Evolutionary conservation across 2,888 invertebrate species (phyloP).

Genomic region (Epinotia brunnichana): DNA sequence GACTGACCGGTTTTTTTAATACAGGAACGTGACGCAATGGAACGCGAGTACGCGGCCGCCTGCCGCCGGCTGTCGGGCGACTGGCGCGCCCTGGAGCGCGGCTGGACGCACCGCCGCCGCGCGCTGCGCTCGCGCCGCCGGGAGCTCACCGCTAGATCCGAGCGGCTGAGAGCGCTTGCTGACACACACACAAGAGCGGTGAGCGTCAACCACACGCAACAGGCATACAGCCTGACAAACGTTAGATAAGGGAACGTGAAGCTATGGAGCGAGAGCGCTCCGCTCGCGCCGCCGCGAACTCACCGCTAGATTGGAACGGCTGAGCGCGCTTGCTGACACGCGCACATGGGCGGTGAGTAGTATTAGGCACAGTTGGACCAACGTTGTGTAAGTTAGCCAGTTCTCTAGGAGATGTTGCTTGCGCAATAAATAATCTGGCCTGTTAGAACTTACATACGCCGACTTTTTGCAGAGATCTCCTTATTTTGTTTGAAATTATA

Average conservation of each 20-base stretch:
- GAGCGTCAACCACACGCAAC: constrained; percentile 49
- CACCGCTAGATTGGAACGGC: background rate
- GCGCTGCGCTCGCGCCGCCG: constrained; percentile 84
- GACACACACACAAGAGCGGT: constrained; percentile 80
- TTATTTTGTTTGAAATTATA: no score
- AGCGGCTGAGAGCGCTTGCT: constrained; percentile 77
- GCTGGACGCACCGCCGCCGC: constrained; percentile 83
- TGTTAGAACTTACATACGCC: no score
- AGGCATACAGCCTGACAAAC: no score
- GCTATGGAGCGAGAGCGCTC: constrained; percentile 78
- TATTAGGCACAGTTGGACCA: no score
- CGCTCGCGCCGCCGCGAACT: no score
- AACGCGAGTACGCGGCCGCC: constrained; percentile 88
- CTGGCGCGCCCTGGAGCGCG: constrained; percentile 84
- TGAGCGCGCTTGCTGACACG: constrained; percentile 1
- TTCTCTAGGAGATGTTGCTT: no score
- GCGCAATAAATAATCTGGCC: no score
- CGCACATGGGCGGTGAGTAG: constrained; percentile 9
- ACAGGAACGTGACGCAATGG: constrained; percentile 84
- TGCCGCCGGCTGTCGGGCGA: constrained; percentile 81
- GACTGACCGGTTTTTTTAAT: no score
- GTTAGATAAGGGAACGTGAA: no score
- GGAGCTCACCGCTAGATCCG: constrained; percentile 80
- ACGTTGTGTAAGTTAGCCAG: no score
- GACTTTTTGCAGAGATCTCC: no score